Conservation (phyloP, 1,140 invertebrate species). For the Calosoma granatense region DNA sequence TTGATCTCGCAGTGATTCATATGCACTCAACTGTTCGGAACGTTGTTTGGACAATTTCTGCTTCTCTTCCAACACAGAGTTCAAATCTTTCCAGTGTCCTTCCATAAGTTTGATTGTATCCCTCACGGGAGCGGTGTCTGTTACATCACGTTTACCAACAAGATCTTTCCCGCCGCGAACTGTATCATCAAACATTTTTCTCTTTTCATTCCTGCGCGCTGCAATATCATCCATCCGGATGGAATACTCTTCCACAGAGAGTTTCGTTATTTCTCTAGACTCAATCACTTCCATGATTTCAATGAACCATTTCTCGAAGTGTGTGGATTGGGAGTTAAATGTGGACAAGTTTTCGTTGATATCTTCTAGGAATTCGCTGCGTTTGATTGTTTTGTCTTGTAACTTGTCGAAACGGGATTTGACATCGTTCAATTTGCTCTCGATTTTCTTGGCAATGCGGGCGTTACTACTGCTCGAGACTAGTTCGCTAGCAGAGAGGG, state of each 20-base stretch:
- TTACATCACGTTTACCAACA: slow-evolving; percentile 80
- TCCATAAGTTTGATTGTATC: slow-evolving; percentile 83
- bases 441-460: slow-evolving; percentile 79
- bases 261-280: slow-evolving; percentile 54
- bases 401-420: slow-evolving; percentile 76
- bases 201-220: slow-evolving; percentile 27
- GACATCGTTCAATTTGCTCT: slow-evolving; percentile 77
- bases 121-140: slow-evolving; percentile 72
- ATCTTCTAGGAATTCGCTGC: slow-evolving; percentile 73
- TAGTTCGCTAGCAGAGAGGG: slow-evolving; percentile 66
- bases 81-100: slow-evolving; percentile 78
- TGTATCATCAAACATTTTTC: slow-evolving; percentile 60
- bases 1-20: slow-evolving; percentile 73
- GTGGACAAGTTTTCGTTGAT: slow-evolving; percentile 57
- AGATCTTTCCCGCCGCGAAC: slow-evolving; percentile 71
- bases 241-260: slow-evolving; percentile 58
- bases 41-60: slow-evolving; percentile 69
- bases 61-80: slow-evolving; percentile 69
- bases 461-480: slow-evolving; percentile 72
- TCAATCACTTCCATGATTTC: slow-evolving; percentile 67
- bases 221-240: slow-evolving; percentile 46
- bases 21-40: slow-evolving; percentile 73
- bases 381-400: slow-evolving; percentile 64
- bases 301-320: slow-evolving; percentile 60
- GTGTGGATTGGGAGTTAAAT: slow-evolving; percentile 58